Evolutionary conservation across 92 coral and sea anemone species (phyloP).

Genomic region (Nematostella vectensis): DNA sequence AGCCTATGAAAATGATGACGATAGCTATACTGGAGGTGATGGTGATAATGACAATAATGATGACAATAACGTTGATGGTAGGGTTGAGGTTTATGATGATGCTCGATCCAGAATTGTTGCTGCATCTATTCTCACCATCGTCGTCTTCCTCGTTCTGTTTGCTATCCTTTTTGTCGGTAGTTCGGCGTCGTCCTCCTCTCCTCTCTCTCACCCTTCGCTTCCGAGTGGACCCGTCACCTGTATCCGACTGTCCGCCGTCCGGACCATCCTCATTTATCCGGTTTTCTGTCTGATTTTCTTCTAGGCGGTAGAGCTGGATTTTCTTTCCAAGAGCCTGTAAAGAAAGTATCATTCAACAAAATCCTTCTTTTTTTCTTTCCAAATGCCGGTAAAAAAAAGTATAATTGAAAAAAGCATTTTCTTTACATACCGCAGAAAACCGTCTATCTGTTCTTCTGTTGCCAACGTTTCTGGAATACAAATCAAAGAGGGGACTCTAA

Average conservation of each 20-base stretch:
- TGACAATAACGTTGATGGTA: too few species aligned
- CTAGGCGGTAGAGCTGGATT: slow-evolving; percentile 19
- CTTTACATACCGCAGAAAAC: slow-evolving; percentile 21
- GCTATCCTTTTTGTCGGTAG: not conserved
- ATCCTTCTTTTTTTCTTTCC: not conserved
- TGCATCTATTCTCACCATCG: slow-evolving; percentile 3
- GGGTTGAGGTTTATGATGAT: too few species aligned
- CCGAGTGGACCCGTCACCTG: not conserved
- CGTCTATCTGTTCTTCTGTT: slow-evolving; percentile 11
- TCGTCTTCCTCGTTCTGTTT: slow-evolving; percentile 5
- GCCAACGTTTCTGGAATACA: not conserved
- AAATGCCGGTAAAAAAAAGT: too few species aligned
- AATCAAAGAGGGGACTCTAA: not conserved
- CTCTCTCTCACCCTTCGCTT: slow-evolving; percentile 6
- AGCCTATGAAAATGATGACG: too few species aligned
- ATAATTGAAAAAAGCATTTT: too few species aligned
- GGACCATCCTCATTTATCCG: slow-evolving; percentile 1
- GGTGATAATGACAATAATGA: too few species aligned
- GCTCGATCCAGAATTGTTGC: slow-evolving; percentile 2
- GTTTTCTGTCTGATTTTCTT: slow-evolving; percentile 12
- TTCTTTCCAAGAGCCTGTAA: slow-evolving; percentile 22
- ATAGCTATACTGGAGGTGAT: too few species aligned
- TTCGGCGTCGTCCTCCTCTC: slow-evolving; percentile 3
- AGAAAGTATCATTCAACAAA: not conserved
- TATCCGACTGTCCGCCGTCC: slow-evolving; percentile 13